Evolutionary conservation across 2,888 invertebrate species (phyloP), one percentile per base, ranked within the genome.

Genomic region (Mesochorus sp.): DNA sequence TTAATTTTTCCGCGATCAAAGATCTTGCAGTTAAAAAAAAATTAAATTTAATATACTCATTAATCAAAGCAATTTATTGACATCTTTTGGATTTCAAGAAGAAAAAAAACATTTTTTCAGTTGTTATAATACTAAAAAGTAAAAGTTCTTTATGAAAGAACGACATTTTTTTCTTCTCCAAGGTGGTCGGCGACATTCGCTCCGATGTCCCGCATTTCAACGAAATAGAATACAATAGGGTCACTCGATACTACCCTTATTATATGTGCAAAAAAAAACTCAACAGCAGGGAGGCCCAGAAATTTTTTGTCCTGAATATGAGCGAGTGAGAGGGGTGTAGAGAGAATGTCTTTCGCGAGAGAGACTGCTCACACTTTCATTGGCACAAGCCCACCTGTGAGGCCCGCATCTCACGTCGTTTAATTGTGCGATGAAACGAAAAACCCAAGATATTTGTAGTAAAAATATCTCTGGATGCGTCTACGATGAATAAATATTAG

Each of bases 161-260:
- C 19, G 17, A 47, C 24, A 24, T 44, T 4, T 14, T 68, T 55
- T n/a, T n/a, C n/a, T n/a, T 57, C 44, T 68, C 44, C 14, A 34
- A 68, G 68, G 68, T 68, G 57, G 47, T 68, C 55, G 47, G n/a
- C 21, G 55, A 55, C 42, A 31, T 34, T 55, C 14, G 3, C 34
- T 34, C n/a, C 57, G 44, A 44, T 57, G 34, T 14, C 64, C 49
- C 64, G 21, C 24, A 64, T 64, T 68, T 37, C 47, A 34, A 57
- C 34, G 68, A 68, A 85, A 87, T 82, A 62, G 47, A 78, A 77
- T 51, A 84, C 85, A 85, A 87, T 84, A 74, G 57, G 71, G 88
- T 87, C 80, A 87, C 80, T 82, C 85, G 88, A 88, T 84, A 86
- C 87, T 85, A 87, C 88, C 88, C 88, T 86, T 85, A 88, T 87